Evolutionary conservation across 2,113 vertebrate genomes (phyloP).

Genomic region (Lasiurus borealis): DNA sequence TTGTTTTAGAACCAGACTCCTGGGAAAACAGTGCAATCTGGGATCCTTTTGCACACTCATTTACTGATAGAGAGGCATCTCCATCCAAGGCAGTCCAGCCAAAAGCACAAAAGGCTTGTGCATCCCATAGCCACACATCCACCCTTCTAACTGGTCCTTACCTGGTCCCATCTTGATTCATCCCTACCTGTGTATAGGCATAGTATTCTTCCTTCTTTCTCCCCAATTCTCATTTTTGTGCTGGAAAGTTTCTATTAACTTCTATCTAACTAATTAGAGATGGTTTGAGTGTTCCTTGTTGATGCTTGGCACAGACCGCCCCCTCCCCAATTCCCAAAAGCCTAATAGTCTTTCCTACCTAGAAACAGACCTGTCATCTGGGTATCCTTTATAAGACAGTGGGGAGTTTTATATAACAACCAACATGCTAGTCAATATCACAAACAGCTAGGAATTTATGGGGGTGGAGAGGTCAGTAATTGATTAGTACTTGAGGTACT

Average conservation of each 20-base stretch:
- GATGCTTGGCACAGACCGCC: background rate
- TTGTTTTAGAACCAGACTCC: background rate
- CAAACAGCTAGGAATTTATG: background rate
- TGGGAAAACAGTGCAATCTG: background rate
- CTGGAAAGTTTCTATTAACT: background rate
- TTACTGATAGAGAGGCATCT: background rate
- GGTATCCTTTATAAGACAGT: background rate
- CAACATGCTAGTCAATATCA: background rate
- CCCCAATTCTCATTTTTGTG: background rate
- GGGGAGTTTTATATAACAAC: background rate
- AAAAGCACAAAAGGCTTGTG: background rate
- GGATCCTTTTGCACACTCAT: background rate
- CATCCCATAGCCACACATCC: fast-evolving
- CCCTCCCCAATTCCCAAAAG: background rate
- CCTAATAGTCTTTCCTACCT: too few species aligned
- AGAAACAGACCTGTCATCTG: background rate
- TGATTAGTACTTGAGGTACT: background rate
- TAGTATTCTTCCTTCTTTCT: background rate
- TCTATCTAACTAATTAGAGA: background rate
- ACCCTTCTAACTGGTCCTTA: fast-evolving
- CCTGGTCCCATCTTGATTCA: background rate
- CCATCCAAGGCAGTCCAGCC: too few species aligned
- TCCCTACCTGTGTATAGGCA: background rate
- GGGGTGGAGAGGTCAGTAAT: too few species aligned
- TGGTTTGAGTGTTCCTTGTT: background rate